phyloP scores from a whole-genome alignment of 1,140 invertebrate species.

The Helicoverpa zea region DNA sequence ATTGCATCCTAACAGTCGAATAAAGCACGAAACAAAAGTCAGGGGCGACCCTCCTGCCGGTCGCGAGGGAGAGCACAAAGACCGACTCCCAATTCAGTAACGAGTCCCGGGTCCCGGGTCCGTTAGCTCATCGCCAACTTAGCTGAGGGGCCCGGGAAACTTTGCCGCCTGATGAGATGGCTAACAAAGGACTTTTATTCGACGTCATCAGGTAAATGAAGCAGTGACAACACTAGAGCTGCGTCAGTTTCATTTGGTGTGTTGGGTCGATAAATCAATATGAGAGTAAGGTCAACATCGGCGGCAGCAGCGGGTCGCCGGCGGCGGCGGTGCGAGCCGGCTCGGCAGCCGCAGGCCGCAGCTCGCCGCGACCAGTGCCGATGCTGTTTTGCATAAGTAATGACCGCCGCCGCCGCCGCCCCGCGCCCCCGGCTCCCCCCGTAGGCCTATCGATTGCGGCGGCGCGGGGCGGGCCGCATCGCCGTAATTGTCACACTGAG shows the following conservation, averaged over 20 bases:
- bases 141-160: constrained; percentile 64
- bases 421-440: constrained; percentile 62
- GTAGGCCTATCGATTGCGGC: constrained; percentile 86
- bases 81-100: constrained; percentile 68
- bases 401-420: constrained; percentile 66
- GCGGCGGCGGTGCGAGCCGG: constrained; percentile 51
- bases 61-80: constrained; percentile 75
- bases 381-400: constrained; percentile 85
- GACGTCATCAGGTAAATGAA: constrained; percentile 42
- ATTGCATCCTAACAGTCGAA: constrained; percentile 46
- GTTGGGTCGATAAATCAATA: constrained; percentile 59
- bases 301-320: constrained; percentile 38
- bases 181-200: constrained; percentile 44
- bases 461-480: constrained; percentile 83
- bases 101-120: constrained; percentile 62
- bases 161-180: constrained; percentile 17
- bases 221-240: constrained; percentile 21
- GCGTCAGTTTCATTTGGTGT: constrained; percentile 36
- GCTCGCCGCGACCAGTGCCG: constrained; percentile 60
- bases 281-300: constrained; percentile 57
- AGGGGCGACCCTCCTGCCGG: constrained; percentile 64
- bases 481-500: constrained; percentile 85
- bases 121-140: constrained; percentile 69
- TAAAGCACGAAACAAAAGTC: constrained; percentile 62
- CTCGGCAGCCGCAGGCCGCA: constrained; percentile 45